Percentiles rank a stretch among this genome's conserved stretches.
Conservation (phyloP, 2,888 invertebrate genomes). For the Dolichomitus sp. region DNA sequence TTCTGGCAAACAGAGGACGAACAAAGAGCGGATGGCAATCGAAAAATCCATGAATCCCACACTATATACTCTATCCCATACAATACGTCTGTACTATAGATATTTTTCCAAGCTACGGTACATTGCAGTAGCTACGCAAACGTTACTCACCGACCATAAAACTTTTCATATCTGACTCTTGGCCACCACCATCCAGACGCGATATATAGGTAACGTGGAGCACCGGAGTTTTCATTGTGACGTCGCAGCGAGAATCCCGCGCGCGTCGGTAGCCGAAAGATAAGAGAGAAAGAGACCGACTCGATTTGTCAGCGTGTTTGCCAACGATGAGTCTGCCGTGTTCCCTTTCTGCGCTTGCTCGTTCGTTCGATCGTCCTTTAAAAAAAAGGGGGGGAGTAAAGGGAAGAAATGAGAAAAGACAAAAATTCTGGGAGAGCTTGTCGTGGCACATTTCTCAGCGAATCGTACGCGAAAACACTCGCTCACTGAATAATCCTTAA, state of each 20-base stretch:
- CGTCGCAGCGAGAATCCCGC: constrained; percentile 1
- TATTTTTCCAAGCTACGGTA: constrained; percentile 20
- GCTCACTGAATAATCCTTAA: constrained; percentile 17
- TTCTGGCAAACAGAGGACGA: constrained; percentile 31
- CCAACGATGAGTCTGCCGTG: constrained; percentile 33
- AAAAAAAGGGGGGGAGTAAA: neutral
- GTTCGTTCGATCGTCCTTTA: neutral
- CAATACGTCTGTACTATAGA: neutral
- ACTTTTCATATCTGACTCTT: constrained; percentile 55
- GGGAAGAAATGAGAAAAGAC: neutral
- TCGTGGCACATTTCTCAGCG: constrained; percentile 5
- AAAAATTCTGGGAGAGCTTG: constrained; percentile 1
- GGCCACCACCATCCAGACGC: constrained; percentile 20
- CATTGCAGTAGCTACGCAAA: constrained; percentile 13
- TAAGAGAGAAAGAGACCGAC: constrained; percentile 39
- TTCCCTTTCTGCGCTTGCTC: neutral
- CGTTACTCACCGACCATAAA: constrained; percentile 55
- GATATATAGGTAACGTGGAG: constrained; percentile 29
- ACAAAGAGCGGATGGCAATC: constrained; percentile 33
- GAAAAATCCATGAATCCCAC: constrained; percentile 28
- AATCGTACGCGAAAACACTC: neutral
- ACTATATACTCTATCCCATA: neutral
- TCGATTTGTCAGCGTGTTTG: constrained; percentile 52
- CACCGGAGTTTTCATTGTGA: constrained; percentile 36
- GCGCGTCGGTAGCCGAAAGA: constrained; percentile 29